phyloP scores from a whole-genome alignment of 2,888 invertebrate genomes.

The Nemotelus pantherinus region DNA sequence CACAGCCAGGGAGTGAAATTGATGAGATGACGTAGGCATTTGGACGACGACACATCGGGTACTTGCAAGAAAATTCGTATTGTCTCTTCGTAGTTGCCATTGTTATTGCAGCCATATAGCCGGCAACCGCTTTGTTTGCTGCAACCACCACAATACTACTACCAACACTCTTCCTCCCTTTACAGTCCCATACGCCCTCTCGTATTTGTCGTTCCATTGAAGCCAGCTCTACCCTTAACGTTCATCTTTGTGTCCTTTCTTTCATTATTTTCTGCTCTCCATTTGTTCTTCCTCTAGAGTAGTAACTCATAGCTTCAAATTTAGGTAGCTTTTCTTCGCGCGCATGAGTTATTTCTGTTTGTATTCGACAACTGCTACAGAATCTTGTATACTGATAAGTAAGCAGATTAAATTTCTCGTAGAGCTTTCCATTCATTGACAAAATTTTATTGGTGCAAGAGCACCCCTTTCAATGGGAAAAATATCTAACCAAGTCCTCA shows the following conservation, averaged over 20 bases:
- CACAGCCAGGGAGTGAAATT: slow-evolving; percentile 24
- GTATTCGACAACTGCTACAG: not conserved
- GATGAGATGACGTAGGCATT: slow-evolving; percentile 29
- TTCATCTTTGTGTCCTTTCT: not conserved
- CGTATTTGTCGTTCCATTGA: not conserved
- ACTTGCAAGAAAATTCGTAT: not conserved
- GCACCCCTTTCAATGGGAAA: slow-evolving; percentile 35
- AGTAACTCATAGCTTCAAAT: not conserved
- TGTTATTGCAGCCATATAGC: not conserved
- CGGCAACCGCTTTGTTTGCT: not conserved
- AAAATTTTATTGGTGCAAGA: slow-evolving; percentile 17
- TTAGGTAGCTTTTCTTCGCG: slow-evolving; percentile 14
- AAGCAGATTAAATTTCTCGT: slow-evolving; percentile 21
- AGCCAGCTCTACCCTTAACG: no score
- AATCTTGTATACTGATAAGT: slow-evolving; percentile 6
- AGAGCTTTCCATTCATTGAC: slow-evolving; percentile 43
- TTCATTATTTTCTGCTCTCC: not conserved
- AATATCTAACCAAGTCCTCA: not conserved
- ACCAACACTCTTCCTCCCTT: not conserved
- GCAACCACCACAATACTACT: not conserved
- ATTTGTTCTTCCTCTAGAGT: not conserved
- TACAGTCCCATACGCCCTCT: not conserved
- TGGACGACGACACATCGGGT: not conserved
- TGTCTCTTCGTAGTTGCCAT: not conserved
- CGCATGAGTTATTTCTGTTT: slow-evolving; percentile 19